These are phyloP conservation scores for Actenoides lindsayi DNA, from an alignment of 2,113 vertebrate species.

Conservation along the genomic window DNA sequence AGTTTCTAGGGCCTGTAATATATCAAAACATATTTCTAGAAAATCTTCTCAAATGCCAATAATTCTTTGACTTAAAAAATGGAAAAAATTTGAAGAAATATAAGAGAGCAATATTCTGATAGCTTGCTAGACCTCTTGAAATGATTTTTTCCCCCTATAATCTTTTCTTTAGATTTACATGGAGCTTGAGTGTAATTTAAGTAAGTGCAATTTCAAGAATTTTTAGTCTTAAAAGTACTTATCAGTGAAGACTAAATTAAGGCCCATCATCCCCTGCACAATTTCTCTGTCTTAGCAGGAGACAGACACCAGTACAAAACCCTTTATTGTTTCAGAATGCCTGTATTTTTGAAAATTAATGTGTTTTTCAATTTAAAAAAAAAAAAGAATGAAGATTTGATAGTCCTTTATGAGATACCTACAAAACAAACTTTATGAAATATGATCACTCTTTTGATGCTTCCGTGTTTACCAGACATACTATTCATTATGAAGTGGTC, in stretches of 20 bases:
- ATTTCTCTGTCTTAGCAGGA: background rate
- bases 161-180: slow-evolving; percentile 10
- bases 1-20: background rate
- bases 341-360: background rate
- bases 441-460: background rate
- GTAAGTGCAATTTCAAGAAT: slow-evolving; percentile 37
- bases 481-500: background rate
- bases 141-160: background rate
- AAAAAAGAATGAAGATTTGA: background rate
- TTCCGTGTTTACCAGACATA: background rate
- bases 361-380: background rate
- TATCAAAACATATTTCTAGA: background rate
- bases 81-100: background rate
- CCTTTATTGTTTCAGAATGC: background rate
- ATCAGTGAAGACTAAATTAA: slow-evolving; percentile 27
- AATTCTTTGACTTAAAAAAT: slow-evolving; percentile 19
- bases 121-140: background rate
- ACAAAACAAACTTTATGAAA: background rate
- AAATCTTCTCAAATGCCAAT: background rate
- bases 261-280: background rate
- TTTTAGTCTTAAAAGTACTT: slow-evolving; percentile 45
- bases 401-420: background rate
- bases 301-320: background rate
- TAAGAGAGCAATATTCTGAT: slow-evolving; percentile 4
- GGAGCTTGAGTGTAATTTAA: slow-evolving; percentile 25